phyloP scores from a whole-genome alignment of 2,113 vertebrate species.

The Zingel zingel region DNA sequence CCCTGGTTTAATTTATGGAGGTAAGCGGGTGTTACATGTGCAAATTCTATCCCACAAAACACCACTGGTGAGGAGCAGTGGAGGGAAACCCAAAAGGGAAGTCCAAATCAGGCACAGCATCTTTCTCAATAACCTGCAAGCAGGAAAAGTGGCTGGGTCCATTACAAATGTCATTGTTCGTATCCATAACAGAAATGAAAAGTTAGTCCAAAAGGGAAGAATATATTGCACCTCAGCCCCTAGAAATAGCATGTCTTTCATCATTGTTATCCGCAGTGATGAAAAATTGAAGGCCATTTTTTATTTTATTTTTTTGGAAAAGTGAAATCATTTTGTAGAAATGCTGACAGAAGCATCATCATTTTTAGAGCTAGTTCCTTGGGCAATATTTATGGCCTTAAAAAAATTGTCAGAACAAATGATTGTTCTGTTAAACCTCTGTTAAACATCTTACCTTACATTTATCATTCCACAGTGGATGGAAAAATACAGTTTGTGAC shows the following conservation, averaged over 20 bases:
- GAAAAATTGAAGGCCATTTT: conserved; percentile 50
- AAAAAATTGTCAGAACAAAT: conserved; percentile 60
- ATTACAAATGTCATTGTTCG: conserved; percentile 68
- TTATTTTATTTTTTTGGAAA: conserved; percentile 14
- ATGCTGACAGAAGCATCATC: conserved; percentile 56
- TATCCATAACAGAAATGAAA: conserved; percentile 65
- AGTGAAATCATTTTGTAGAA: conserved; percentile 58
- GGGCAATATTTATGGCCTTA: conserved; percentile 56
- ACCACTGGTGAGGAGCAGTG: conserved; percentile 24
- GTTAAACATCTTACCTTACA: conserved; percentile 21
- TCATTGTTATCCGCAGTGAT: conserved; percentile 70
- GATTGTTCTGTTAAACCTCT: conserved; percentile 28
- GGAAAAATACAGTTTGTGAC: conserved; percentile 5
- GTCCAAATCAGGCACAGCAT: conserved; percentile 33
- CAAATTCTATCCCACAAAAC: conserved; percentile 56
- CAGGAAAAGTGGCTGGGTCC: conserved; percentile 41
- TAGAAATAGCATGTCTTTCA: conserved; percentile 55
- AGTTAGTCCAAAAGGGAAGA: conserved; percentile 49
- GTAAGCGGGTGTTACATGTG: conserved; percentile 58
- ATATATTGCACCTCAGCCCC: conserved; percentile 44
- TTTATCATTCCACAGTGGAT: conserved; percentile 16
- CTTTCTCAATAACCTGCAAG: conserved; percentile 51
- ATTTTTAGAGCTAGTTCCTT: conserved; percentile 40
- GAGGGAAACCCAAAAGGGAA: conserved; percentile 42
- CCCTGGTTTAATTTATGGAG: conserved; percentile 77